Evolutionary conservation across 2,113 vertebrate species (phyloP).

Genomic region (Lipophrys pholis): DNA sequence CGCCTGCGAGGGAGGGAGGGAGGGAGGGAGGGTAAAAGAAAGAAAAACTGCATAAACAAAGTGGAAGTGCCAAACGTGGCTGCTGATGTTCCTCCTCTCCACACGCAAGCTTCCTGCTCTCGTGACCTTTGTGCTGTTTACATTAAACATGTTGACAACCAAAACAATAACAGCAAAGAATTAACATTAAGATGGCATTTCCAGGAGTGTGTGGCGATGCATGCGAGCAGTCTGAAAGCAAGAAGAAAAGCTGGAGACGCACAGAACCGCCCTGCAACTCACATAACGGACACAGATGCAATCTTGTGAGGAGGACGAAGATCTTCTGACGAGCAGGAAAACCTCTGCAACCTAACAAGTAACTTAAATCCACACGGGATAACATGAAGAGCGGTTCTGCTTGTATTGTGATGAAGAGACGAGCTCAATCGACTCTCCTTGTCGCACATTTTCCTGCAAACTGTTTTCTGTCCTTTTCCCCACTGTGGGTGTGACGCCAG

Average conservation of each 20-base stretch:
- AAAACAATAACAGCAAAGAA: constrained; percentile 42
- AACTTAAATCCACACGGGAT: constrained; percentile 33
- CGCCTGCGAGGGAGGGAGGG: constrained; percentile 76
- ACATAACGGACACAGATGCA: constrained; percentile 42
- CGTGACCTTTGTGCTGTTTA: neutral
- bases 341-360: no score
- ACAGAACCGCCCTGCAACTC: constrained; percentile 2
- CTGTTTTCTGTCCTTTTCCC: no score
- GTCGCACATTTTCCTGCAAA: no score
- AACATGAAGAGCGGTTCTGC: neutral
- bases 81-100: neutral
- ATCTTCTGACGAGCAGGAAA: no score
- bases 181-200: constrained; percentile 46
- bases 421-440: no score
- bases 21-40: neutral
- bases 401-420: no score
- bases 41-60: neutral
- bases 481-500: no score
- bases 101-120: neutral
- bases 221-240: constrained; percentile 15
- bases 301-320: constrained; percentile 19
- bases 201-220: neutral
- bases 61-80: neutral
- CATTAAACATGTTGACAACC: constrained; percentile 12
- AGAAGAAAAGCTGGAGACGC: constrained; percentile 4